These are phyloP conservation scores for Chlorodrepanis virens DNA, from an alignment of 2,113 vertebrate genomes.

Conservation along the genomic window DNA sequence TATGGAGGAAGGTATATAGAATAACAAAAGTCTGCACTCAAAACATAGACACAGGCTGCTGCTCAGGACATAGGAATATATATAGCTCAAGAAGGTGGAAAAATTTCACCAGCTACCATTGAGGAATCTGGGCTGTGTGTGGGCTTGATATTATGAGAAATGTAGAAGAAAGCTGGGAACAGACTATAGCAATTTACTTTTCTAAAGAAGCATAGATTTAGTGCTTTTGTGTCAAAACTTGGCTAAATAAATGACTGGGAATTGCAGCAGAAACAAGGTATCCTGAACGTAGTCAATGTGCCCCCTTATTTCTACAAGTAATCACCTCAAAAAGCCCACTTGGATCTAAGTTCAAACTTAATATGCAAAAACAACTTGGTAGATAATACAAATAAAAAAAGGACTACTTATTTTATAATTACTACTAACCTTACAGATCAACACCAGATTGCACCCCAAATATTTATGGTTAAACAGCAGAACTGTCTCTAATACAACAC, in stretches of 20 bases:
- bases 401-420: background rate
- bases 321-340: background rate
- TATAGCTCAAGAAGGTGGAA: slow-evolving; percentile 1
- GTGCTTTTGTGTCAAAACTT: background rate
- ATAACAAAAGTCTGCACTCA: background rate
- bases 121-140: slow-evolving; percentile 16
- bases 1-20: background rate
- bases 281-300: background rate
- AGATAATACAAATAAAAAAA: background rate
- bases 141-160: slow-evolving; percentile 13
- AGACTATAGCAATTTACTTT: background rate
- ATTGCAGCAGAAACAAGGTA: background rate
- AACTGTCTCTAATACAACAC: background rate
- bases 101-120: slow-evolving; percentile 16
- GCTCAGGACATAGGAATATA: background rate
- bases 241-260: background rate
- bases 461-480: slow-evolving; percentile 16
- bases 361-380: background rate
- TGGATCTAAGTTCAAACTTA: background rate
- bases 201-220: background rate
- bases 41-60: slow-evolving; percentile 2
- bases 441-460: slow-evolving; percentile 4
- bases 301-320: background rate
- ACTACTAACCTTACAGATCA: background rate
- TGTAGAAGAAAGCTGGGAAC: slow-evolving; percentile 4